phyloP scores from a whole-genome alignment of 53 echinoderm and acorn worm species.

The Temnopleurus reevesii region DNA sequence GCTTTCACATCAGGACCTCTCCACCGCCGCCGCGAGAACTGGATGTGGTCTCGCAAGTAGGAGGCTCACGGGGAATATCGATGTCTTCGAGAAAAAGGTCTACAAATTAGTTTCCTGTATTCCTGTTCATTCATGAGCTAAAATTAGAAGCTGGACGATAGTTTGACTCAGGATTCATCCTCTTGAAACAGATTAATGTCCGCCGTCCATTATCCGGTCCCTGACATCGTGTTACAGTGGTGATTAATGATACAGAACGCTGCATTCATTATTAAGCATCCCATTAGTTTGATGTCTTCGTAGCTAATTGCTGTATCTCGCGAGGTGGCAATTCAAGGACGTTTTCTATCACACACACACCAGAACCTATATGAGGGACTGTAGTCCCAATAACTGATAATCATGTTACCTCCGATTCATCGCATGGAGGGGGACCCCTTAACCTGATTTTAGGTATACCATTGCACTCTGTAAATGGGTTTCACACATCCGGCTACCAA shows the following conservation, averaged over 20 bases:
- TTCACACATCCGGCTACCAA: neutral
- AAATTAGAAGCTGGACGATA: neutral
- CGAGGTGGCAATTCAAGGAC: neutral
- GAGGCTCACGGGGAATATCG: neutral
- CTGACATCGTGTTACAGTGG: neutral
- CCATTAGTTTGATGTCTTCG: neutral
- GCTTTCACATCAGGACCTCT: conserved; percentile 9
- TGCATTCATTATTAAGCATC: neutral
- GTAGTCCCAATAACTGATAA: no score
- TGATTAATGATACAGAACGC: neutral
- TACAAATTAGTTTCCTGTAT: conserved; percentile 30
- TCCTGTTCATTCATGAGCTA: neutral
- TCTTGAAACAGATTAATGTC: neutral
- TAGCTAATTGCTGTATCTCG: neutral
- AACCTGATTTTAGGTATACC: no score
- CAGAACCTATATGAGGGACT: no score
- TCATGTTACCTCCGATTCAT: no score
- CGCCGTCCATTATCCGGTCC: neutral
- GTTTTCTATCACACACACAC: neutral
- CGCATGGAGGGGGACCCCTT: no score
- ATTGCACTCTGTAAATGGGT: neutral
- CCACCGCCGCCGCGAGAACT: neutral
- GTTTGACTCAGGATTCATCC: neutral
- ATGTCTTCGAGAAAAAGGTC: neutral
- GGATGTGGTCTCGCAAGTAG: neutral